Conservation (phyloP, 1,140 invertebrate genomes). For the Teleopsis dalmanni region DNA sequence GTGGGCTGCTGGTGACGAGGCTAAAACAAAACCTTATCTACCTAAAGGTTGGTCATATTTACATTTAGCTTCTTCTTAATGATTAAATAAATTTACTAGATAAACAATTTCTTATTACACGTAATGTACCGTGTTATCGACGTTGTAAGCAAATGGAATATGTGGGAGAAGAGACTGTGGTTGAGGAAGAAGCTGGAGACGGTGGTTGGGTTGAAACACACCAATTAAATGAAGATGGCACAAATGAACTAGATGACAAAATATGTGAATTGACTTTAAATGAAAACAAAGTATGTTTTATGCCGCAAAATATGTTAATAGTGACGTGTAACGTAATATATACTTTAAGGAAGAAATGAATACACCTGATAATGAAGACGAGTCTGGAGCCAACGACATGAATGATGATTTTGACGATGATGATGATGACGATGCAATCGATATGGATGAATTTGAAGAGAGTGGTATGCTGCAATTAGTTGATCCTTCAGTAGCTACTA, state of each 20-base stretch:
- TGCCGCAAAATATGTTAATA: not conserved
- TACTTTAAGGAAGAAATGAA: conserved; percentile 32
- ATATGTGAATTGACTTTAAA: conserved; percentile 62
- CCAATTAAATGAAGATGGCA: conserved; percentile 47
- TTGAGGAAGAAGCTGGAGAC: conserved; percentile 85
- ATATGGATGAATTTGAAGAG: conserved; percentile 98
- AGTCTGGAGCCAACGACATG: not conserved
- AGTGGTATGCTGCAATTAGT: conserved; percentile 86
- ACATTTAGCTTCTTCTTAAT: not conserved
- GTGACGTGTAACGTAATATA: not conserved
- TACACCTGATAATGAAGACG: conserved; percentile 25
- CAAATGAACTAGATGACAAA: conserved; percentile 48
- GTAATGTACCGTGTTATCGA: conserved; percentile 91
- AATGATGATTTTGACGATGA: conserved; percentile 63
- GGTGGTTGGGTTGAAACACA: conserved; percentile 99
- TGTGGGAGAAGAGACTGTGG: conserved; percentile 76
- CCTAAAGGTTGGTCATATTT: conserved; percentile 50
- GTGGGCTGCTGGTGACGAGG: conserved; percentile 88
- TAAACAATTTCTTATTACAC: conserved; percentile 96
- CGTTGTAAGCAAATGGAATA: conserved; percentile 93
- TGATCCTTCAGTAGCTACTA: conserved; percentile 57
- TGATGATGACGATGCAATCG: conserved; percentile 87
- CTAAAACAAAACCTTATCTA: conserved; percentile 77
- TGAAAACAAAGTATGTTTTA: conserved; percentile 41
- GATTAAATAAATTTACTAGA: conserved; percentile 45